Base-by-base conservation (phyloP, 2,888 invertebrate genomes). In the Raillietiella orientalis region DNA sequence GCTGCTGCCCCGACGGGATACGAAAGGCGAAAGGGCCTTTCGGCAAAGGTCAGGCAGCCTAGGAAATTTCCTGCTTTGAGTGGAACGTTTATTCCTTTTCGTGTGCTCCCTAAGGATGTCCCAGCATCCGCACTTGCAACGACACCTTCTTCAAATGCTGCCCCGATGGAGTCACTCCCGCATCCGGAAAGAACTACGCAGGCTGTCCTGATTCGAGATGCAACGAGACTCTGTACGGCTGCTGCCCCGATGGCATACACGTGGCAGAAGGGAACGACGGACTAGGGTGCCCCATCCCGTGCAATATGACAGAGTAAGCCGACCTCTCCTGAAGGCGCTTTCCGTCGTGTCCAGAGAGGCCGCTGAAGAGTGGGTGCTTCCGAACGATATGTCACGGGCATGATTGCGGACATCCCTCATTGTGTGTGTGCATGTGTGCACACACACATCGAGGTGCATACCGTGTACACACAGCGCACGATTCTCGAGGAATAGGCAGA, bases 1-100 rank as follows among this genome's bases (percentile, higher is more conserved):
- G 72, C 1, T 82, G 82, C 41, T 82, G 82, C 39, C 56, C 62
- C 8, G 77, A 79, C 41, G 66, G 62, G 0, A 61, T 74, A 1
- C 71, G 74, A 0, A 59, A 69, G 3, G 47, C 48, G 4, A 43
- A 49, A 28, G 77, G 75, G 6, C 53, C 59, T 1, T 52, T 63
- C 9, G 43, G 56, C 23, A 25, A 24, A 5, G 28, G 24, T 15
- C 6, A n/a, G n/a, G n/a, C n/a, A n/a, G n/a, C n/a, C n/a, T n/a
- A n/a, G n/a, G n/a, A n/a, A n/a, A n/a, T n/a, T n/a, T n/a, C n/a
- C n/a, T n/a, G n/a, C n/a, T n/a, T n/a, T n/a, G n/a, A n/a, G n/a
- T n/a, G n/a, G n/a, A n/a, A n/a, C n/a, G n/a, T n/a, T n/a, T n/a
- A n/a, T n/a, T n/a, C n/a, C n/a, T n/a, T n/a, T n/a, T n/a, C 10